Evolutionary conservation across 2,113 vertebrate genomes (phyloP).

Genomic region (Rana temporaria): DNA sequence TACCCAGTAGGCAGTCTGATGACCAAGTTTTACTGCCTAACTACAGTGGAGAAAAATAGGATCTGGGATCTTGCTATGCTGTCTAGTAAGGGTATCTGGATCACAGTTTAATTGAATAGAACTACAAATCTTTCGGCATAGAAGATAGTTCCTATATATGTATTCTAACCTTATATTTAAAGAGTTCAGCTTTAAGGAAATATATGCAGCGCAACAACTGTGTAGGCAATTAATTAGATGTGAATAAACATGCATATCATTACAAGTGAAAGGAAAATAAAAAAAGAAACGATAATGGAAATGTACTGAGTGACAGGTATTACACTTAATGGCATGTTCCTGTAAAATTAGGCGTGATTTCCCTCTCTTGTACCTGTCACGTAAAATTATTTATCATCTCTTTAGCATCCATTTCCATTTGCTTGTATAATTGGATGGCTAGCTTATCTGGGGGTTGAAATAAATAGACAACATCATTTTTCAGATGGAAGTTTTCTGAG

Average conservation of each 20-base stretch:
- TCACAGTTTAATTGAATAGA: no score
- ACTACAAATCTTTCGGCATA: no score
- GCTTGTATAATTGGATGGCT: constrained; percentile 47
- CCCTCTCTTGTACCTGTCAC: constrained; percentile 34
- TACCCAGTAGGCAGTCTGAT: no score
- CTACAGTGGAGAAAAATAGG: no score
- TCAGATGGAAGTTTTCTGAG: background rate
- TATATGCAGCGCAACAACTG: background rate
- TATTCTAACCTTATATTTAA: no score
- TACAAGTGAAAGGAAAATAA: constrained; percentile 11
- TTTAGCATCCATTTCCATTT: constrained; percentile 50
- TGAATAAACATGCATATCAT: constrained; percentile 50
- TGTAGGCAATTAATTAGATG: constrained; percentile 35
- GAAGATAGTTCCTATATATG: no score
- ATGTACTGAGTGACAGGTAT: constrained; percentile 40
- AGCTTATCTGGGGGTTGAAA: constrained; percentile 24
- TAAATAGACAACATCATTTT: constrained; percentile 44
- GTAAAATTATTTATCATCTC: constrained; percentile 48
- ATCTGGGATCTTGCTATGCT: no score
- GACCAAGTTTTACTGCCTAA: no score
- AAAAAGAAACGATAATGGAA: constrained; percentile 25
- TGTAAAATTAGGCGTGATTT: constrained; percentile 49
- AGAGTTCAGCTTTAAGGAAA: background rate
- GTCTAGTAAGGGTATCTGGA: no score
- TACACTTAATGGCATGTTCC: constrained; percentile 43